Percentiles rank a stretch among this genome's conserved stretches.
Evolutionary conservation across 2,113 vertebrate genomes (phyloP).

Genomic region (Cyphotilapia sp.): DNA sequence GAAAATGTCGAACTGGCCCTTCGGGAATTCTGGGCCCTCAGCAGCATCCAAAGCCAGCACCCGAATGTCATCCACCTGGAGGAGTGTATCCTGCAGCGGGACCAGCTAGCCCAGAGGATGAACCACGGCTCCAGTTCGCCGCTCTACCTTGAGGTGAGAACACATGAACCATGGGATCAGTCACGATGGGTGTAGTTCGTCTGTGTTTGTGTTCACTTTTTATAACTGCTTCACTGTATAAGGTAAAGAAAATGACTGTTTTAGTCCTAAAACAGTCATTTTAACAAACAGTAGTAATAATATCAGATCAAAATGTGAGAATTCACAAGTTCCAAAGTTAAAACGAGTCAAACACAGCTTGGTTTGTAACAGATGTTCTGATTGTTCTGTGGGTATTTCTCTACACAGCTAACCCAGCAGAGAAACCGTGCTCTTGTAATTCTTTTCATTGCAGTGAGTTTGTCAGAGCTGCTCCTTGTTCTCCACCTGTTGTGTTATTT

Average conservation of each 20-base stretch:
- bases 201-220: background rate
- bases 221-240: background rate
- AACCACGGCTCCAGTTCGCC: constrained; percentile 90
- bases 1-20: constrained; percentile 96
- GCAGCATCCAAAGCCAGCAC: constrained; percentile 97
- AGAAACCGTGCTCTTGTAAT: fast-evolving
- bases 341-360: background rate
- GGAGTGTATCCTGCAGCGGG: constrained; percentile 94
- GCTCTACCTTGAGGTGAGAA: constrained; percentile 87
- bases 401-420: background rate
- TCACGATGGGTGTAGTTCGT: background rate
- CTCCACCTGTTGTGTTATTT: background rate
- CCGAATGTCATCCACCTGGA: constrained; percentile 97
- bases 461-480: background rate
- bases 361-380: background rate
- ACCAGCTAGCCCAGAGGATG: constrained; percentile 93
- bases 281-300: background rate
- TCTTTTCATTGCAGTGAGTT: background rate
- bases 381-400: fast-evolving
- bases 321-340: background rate
- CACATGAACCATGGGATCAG: fast-evolving
- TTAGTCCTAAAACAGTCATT: background rate
- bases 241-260: background rate
- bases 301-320: background rate
- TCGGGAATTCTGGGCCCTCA: constrained; percentile 97